These are phyloP conservation scores for Callipepla squamata DNA, from an alignment of 2,113 vertebrate species.

Conservation along the genomic window DNA sequence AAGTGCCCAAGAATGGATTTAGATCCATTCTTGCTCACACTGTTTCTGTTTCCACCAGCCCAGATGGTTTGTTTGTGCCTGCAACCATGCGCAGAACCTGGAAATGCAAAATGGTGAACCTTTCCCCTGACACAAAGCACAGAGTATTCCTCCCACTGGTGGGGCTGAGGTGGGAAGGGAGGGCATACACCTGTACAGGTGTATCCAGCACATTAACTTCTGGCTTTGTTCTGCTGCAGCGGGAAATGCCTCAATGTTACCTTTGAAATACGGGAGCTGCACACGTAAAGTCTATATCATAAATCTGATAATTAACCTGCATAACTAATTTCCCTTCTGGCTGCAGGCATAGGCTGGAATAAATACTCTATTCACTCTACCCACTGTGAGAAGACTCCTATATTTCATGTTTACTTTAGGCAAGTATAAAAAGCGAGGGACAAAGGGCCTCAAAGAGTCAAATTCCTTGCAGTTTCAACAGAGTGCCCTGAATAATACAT, in stretches of 20 bases:
- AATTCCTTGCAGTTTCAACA: constrained; percentile 43
- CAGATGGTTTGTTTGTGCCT: background rate
- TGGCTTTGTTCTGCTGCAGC: background rate
- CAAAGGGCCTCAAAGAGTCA: constrained; percentile 56
- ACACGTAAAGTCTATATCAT: constrained; percentile 30
- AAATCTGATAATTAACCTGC: constrained; percentile 59
- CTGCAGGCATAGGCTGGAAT: constrained; percentile 24
- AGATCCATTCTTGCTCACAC: background rate
- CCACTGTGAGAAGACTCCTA: background rate
- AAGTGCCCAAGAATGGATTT: background rate
- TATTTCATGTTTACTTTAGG: constrained; percentile 67
- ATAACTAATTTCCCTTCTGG: constrained; percentile 32
- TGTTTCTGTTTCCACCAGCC: background rate
- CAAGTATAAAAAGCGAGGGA: constrained; percentile 53
- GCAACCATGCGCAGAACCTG: background rate
- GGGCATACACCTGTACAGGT: rapidly evolving
- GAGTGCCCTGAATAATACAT: constrained; percentile 64
- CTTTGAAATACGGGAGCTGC: constrained; percentile 11
- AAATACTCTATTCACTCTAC: constrained; percentile 26
- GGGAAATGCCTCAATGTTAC: background rate
- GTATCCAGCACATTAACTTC: background rate
- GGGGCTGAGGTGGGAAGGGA: background rate
- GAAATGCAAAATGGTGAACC: background rate
- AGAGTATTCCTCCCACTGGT: rapidly evolving
- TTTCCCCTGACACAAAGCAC: background rate